Evolutionary conservation across 2,888 invertebrate genomes (phyloP), one percentile per base, ranked within the genome.

Genomic region (Endotricha flammealis): DNA sequence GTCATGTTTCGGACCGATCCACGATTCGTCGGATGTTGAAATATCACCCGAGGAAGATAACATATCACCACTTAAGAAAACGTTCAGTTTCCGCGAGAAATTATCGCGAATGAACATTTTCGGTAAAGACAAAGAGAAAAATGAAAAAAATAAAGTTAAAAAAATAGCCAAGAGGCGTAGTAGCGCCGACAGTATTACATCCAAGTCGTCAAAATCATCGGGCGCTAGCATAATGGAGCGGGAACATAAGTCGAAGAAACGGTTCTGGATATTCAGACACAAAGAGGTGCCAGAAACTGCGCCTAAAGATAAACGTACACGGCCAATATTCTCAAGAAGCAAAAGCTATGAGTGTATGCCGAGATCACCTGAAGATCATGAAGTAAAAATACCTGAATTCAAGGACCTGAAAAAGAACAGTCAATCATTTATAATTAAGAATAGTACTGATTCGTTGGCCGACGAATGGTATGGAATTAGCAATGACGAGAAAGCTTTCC

Each of bases 281-380:
- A 35, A 35, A 28, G 35, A 35, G 2, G 10, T 35, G 7, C 12
- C 22, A 2, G 23, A 35, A 1, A 73, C 76, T n/a, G n/a, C n/a
- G n/a, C n/a, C n/a, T 31, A 81, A 69, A 43, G 85, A 82, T 6
- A 22, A 68, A 5, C 57, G 64, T 10, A 75, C 62, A 6, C 57
- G 54, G 6, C 35, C 35, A 6, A 13, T 68, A 9, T 85, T 83
- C 40, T 68, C 63, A 43, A 59, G 86, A 20, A 87, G 86, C 44
- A 86, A 86, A 39, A 87, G 86, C 49, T 87, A 85, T 30, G 86
- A 86, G 45, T 86, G 83, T 36, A 54, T 86, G 1, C 86, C 86
- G 0, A 64, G 66, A 62, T 77, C 82, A 0, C 50, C 69, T 24
- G 66, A 69, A 31, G 78, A 80, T 36, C 67, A 72, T 3, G 61